Evolutionary conservation across 2,113 vertebrate species (phyloP).

Genomic region (Prochilodus magdalenae): DNA sequence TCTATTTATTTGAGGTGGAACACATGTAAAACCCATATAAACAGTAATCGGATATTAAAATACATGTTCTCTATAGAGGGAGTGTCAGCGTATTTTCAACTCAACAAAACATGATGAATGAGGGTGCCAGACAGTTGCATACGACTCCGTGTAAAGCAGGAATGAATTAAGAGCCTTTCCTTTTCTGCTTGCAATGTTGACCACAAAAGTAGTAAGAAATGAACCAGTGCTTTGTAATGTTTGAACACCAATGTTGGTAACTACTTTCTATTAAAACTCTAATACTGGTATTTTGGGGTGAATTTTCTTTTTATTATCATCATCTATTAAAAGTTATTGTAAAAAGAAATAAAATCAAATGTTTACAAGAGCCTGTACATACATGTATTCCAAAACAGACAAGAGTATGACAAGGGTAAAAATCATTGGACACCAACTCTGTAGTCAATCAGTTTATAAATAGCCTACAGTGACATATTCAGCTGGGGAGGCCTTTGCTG

Average conservation of each 20-base stretch:
- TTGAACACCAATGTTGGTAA: background rate
- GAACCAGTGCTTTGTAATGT: too few species aligned
- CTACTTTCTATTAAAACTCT: background rate
- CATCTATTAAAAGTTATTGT: background rate
- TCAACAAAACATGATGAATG: too few species aligned
- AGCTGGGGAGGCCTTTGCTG: background rate
- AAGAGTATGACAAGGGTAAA: background rate
- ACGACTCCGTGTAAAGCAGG: too few species aligned
- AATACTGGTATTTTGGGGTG: background rate
- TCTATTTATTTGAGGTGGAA: too few species aligned
- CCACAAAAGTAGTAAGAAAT: too few species aligned
- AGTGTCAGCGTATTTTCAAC: too few species aligned
- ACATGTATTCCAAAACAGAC: background rate
- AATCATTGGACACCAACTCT: background rate
- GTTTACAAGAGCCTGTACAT: background rate
- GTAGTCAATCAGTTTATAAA: background rate
- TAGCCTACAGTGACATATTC: background rate
- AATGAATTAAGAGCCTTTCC: too few species aligned
- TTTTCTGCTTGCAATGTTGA: too few species aligned
- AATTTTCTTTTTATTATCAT: background rate
- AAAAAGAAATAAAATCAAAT: conserved; percentile 3
- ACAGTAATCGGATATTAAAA: too few species aligned
- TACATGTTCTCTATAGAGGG: too few species aligned
- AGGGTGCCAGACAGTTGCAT: too few species aligned
- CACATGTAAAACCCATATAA: too few species aligned